These are phyloP conservation scores for Dicrostonyx torquatus DNA, from an alignment of 2,797 vertebrate genomes.

Conservation along the genomic window DNA sequence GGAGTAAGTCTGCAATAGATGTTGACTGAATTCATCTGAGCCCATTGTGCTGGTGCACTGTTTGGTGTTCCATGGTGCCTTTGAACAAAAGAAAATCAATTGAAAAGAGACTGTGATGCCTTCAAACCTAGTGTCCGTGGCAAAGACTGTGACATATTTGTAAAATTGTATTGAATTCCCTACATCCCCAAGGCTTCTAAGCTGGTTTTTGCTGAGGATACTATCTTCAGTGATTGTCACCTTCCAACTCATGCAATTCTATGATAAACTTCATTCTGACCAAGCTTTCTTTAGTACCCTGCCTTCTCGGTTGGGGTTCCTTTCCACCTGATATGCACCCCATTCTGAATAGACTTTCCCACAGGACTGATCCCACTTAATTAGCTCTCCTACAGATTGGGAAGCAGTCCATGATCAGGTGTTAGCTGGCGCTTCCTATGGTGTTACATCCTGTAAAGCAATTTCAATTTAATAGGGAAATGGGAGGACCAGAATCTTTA, in stretches of 20 bases:
- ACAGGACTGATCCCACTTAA: slow-evolving; percentile 70
- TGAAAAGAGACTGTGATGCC: background rate
- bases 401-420: slow-evolving; percentile 72
- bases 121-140: background rate
- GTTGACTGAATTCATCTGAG: background rate
- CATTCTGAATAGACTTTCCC: slow-evolving; percentile 40
- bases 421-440: slow-evolving; percentile 62
- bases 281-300: slow-evolving; percentile 39
- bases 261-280: slow-evolving; percentile 33
- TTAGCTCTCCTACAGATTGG: slow-evolving; percentile 67
- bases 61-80: background rate
- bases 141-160: background rate
- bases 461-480: slow-evolving; percentile 76
- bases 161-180: background rate
- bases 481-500: slow-evolving; percentile 55
- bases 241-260: background rate
- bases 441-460: slow-evolving; percentile 71
- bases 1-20: background rate
- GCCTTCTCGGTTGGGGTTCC: slow-evolving; percentile 16
- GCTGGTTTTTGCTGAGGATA: background rate
- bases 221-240: background rate
- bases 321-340: background rate
- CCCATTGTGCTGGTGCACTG: background rate
- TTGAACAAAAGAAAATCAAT: background rate
- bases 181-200: background rate